Percentiles rank a stretch among this genome's conserved stretches.
Conservation (phyloP, 2,113 vertebrate genomes). For the Cisticola juncidis region DNA sequence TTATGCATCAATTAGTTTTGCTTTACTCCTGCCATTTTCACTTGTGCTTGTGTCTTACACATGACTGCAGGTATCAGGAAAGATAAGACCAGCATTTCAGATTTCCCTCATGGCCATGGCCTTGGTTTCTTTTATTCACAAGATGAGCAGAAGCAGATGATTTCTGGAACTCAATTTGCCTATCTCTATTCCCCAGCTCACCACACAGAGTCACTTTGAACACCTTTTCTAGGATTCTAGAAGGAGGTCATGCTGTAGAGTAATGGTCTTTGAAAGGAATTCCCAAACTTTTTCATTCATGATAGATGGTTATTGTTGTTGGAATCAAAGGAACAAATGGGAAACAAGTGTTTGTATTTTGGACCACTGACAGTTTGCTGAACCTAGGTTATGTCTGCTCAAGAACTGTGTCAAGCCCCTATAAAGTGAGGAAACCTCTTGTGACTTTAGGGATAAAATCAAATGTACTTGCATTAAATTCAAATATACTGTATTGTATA, state of each 20-base stretch:
- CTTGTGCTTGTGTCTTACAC: background rate
- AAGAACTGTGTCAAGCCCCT: background rate
- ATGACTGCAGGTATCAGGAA: background rate
- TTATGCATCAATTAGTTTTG: background rate
- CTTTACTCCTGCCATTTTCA: background rate
- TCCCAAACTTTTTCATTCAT: background rate
- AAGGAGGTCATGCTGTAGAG: background rate
- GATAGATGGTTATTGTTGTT: background rate
- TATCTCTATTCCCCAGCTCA: background rate
- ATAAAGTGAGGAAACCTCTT: background rate
- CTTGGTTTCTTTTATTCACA: background rate
- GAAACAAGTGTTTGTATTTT: background rate
- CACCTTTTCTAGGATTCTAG: background rate
- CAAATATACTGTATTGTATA: background rate
- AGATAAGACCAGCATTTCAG: background rate
- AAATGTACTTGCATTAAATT: background rate
- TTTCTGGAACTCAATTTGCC: constrained; percentile 3
- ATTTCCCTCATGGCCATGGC: background rate
- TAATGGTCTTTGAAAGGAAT: background rate
- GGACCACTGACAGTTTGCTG: background rate
- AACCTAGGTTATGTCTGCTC: background rate
- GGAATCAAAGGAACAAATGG: background rate
- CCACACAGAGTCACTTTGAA: background rate
- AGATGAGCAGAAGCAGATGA: background rate
- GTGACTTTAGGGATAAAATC: background rate